Conservation (phyloP, 2,113 vertebrate genomes). For the Agapornis roseicollis region DNA sequence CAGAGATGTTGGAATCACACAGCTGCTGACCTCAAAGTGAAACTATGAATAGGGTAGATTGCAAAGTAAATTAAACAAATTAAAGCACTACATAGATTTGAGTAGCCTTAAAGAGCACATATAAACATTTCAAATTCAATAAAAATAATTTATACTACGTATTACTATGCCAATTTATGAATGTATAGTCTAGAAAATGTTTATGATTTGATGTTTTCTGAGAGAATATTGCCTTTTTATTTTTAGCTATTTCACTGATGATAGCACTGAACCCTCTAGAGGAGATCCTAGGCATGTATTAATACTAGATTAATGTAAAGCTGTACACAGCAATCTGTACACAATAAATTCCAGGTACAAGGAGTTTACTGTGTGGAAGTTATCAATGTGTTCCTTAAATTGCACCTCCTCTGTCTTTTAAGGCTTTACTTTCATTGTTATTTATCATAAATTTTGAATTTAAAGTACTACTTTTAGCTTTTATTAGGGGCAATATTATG, state of each 20-base stretch:
- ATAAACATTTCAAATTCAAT: not conserved
- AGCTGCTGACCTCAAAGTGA: not conserved
- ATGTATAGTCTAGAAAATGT: not conserved
- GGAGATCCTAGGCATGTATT: not conserved
- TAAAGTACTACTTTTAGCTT: slow-evolving; percentile 12
- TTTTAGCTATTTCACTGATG: not conserved
- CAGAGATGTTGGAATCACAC: not conserved
- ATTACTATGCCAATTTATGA: not conserved
- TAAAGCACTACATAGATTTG: not conserved
- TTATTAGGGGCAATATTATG: slow-evolving; percentile 5
- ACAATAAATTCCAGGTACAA: slow-evolving; percentile 28
- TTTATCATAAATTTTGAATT: slow-evolving; percentile 24
- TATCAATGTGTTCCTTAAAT: slow-evolving; percentile 14
- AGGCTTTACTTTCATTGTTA: not conserved
- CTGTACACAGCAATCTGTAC: not conserved
- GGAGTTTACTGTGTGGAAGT: not conserved
- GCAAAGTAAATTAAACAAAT: not conserved
- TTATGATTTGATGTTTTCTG: not conserved
- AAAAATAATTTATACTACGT: not conserved
- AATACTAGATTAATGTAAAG: slow-evolving; percentile 10
- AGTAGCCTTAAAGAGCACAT: not conserved
- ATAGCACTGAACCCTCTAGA: slow-evolving; percentile 2
- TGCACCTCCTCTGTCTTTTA: not conserved
- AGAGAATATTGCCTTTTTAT: not conserved
- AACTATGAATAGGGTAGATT: not conserved